phyloP scores from a whole-genome alignment of 2,888 invertebrate genomes.

The Amphipoea lucens region DNA sequence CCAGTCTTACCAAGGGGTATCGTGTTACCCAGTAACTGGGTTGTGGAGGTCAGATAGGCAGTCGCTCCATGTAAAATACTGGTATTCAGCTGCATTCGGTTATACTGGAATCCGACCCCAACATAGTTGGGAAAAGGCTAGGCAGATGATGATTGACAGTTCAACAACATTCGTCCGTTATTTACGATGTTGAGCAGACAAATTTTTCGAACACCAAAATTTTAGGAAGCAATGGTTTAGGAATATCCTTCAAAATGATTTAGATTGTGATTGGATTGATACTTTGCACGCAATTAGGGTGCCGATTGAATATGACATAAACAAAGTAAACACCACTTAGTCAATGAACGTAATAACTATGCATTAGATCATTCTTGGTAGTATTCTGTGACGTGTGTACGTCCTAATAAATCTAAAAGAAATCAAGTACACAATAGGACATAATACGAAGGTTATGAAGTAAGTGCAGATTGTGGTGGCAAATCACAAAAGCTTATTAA shows the following conservation, averaged over 20 bases:
- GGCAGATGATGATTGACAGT: no score
- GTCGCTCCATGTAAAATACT: no score
- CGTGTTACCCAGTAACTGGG: no score
- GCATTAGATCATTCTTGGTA: constrained; percentile 1
- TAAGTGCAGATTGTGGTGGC: constrained; percentile 24
- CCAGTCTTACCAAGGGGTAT: no score
- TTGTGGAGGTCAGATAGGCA: no score
- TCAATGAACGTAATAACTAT: background rate
- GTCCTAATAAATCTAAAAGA: constrained; percentile 27
- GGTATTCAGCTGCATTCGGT: no score
- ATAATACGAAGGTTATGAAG: background rate
- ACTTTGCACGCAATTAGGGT: background rate
- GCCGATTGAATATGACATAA: background rate
- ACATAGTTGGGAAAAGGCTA: no score
- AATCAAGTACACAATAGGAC: constrained; percentile 30
- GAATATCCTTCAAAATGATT: background rate
- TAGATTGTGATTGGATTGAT: background rate
- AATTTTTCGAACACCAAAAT: no score
- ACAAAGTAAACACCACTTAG: background rate
- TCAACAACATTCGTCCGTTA: no score
- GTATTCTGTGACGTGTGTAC: constrained; percentile 7
- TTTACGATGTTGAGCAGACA: background rate
- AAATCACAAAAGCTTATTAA: constrained; percentile 30
- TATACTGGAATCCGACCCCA: no score
- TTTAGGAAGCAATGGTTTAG: background rate